A percentile compares a stretch with the other conserved stretches of the same genome.
Conservation (phyloP, 2,113 vertebrate species). For the Zosterops japonicus region DNA sequence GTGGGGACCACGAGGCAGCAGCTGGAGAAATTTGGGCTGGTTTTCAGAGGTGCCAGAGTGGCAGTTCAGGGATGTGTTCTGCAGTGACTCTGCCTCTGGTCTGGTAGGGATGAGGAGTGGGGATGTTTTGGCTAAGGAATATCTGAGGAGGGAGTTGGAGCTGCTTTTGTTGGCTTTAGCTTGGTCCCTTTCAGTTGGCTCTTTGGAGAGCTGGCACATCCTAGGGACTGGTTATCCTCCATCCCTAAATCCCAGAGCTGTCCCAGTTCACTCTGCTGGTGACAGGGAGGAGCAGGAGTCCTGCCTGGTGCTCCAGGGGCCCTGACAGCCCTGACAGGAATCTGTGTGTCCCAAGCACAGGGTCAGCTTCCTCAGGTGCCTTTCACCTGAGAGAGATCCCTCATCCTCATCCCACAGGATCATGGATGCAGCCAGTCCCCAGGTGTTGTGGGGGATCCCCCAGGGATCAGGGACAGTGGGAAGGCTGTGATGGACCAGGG, state of each 20-base stretch:
- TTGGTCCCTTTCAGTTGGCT: background rate
- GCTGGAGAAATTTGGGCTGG: rapidly evolving
- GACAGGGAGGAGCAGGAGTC: background rate
- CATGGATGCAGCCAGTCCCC: rapidly evolving
- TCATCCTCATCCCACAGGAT: rapidly evolving
- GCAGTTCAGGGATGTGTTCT: background rate
- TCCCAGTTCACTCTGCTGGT: rapidly evolving
- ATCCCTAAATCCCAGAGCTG: background rate
- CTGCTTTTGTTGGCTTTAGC: background rate
- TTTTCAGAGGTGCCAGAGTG: background rate
- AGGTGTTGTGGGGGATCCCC: background rate
- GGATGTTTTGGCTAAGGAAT: background rate
- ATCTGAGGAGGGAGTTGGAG: background rate
- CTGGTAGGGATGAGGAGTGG: background rate
- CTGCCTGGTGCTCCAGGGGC: background rate
- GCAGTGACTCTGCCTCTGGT: background rate
- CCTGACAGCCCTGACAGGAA: background rate
- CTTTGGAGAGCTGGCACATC: background rate
- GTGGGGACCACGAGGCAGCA: rapidly evolving
- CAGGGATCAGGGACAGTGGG: background rate
- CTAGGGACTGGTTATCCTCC: background rate
- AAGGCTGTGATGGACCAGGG: background rate
- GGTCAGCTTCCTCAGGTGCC: rapidly evolving
- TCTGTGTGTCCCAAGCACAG: background rate
- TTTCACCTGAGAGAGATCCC: rapidly evolving